Evolutionary conservation across 2,113 vertebrate species (phyloP).

Genomic region (Eleginops maclovinus): DNA sequence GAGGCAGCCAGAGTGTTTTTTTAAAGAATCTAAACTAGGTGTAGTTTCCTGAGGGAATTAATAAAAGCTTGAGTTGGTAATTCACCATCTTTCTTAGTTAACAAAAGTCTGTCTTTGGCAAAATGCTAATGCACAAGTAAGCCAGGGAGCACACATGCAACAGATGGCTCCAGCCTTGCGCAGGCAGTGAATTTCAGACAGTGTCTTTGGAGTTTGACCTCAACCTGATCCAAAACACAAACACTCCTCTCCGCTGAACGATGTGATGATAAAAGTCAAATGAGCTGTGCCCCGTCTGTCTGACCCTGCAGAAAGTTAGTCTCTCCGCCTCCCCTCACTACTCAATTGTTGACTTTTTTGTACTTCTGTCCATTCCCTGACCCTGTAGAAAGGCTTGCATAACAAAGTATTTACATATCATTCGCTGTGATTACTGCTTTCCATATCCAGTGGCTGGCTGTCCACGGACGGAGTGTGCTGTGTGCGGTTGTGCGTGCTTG

Average conservation of each 20-base stretch:
- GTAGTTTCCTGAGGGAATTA: no score
- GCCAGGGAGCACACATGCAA: background rate
- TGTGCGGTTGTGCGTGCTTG: conserved; percentile 47
- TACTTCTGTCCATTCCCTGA: conserved; percentile 45
- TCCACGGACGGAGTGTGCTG: conserved; percentile 17
- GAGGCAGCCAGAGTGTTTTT: no score
- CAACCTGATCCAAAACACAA: conserved; percentile 33
- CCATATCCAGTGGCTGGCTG: conserved; percentile 55
- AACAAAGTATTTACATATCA: conserved; percentile 64
- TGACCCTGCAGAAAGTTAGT: conserved; percentile 38
- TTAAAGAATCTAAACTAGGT: no score
- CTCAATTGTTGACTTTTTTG: conserved; percentile 56
- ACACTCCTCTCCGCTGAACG: conserved; percentile 24
- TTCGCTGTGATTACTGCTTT: conserved; percentile 59
- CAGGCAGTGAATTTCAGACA: conserved; percentile 12
- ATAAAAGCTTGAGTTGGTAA: no score
- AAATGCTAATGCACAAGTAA: conserved; percentile 1
- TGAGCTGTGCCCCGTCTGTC: conserved; percentile 18
- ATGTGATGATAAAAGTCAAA: conserved; percentile 41
- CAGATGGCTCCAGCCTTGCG: conserved; percentile 1
- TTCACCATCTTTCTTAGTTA: no score
- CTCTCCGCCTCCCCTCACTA: background rate
- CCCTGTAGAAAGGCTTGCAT: conserved; percentile 46
- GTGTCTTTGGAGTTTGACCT: conserved; percentile 56
- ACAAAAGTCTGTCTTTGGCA: no score